Evolutionary conservation across 2,888 invertebrate species (phyloP), one percentile per base, ranked within the genome.

Genomic region (Melipona beecheii): DNA sequence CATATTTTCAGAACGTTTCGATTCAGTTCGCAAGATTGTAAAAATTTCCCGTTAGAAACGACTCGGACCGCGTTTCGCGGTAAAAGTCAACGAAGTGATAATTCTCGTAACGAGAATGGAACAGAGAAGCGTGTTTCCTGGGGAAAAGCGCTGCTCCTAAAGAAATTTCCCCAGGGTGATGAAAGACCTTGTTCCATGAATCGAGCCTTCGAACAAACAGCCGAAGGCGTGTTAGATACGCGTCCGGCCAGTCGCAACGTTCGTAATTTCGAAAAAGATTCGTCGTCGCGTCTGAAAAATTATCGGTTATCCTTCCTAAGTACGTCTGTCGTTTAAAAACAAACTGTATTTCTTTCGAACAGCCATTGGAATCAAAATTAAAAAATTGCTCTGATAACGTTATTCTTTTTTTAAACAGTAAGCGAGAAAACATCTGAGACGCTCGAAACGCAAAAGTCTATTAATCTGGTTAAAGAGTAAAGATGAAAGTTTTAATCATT

Each of bases 121-220:
- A 49, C 27, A 27, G 21, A 49, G 27, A n/a, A 27, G 50, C 21
- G 15, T 2, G 60, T 62, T 72, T 21, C 27, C 27, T 21, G 49
- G 21, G 4, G 4, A 70, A 54, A 49, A 50, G 19, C 24, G 70
- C 58, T 69, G 6, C 36, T 62, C 11, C 24, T 13, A 62, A 24
- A 58, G 70, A 69, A 70, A 76, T 76, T 76, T 76, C 70, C 70
- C 76, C 17, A 15, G 70, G 56, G 70, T 62, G 19, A 9, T 17
- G 49, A 17, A 11, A 27, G 66, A 21, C 31, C 50, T 70, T 68
- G 56, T 21, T 21, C 24, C 24, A 43, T n/a, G 50, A 62, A 70
- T 60, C 60, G 31, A 17, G 21, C 17, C 24, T 31, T 36, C 36
- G 60, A 50, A 70, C 13, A 19, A 60, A 50, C 17, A 49, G n/a